A percentile compares a stretch with the other conserved stretches of the same genome.
phyloP scores from a whole-genome alignment of 2,113 vertebrate species.

The Plectropomus leopardus region DNA sequence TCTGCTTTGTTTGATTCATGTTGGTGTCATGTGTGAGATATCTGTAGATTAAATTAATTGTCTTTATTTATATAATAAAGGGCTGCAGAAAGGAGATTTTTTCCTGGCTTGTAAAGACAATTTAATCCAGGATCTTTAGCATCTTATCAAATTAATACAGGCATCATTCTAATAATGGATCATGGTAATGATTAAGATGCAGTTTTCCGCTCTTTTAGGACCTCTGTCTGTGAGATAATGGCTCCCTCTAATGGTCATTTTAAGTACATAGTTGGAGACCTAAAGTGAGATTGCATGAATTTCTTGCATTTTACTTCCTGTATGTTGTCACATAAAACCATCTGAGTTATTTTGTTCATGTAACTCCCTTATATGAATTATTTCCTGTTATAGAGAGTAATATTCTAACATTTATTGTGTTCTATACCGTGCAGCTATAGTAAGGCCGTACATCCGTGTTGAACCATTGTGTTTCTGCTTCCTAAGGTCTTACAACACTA shows the following conservation, averaged over 20 bases:
- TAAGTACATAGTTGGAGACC: neutral
- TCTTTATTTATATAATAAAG: constrained; percentile 9
- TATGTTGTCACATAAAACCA: neutral
- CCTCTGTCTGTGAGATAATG: constrained; percentile 35
- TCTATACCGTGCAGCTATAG: neutral
- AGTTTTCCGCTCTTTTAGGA: neutral
- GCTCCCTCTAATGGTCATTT: constrained; percentile 72
- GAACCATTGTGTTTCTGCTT: neutral
- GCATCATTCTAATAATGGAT: constrained; percentile 11
- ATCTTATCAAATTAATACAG: constrained; percentile 18
- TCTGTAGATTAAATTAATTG: constrained; percentile 29
- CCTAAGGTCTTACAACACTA: neutral
- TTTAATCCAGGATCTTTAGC: constrained; percentile 5
- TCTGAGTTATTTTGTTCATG: neutral
- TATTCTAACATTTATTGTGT: neutral
- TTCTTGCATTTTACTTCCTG: neutral
- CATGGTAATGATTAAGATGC: constrained; percentile 16
- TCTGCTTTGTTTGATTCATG: constrained; percentile 54
- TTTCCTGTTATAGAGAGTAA: too few species aligned
- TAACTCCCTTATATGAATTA: neutral
- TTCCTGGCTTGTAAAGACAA: constrained; percentile 26
- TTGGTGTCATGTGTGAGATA: constrained; percentile 4
- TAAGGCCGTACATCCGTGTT: neutral
- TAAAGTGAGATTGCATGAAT: neutral
- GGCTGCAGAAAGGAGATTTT: neutral